Evolutionary conservation across 2,113 vertebrate species (phyloP).

Genomic region (Synodontis membranacea): DNA sequence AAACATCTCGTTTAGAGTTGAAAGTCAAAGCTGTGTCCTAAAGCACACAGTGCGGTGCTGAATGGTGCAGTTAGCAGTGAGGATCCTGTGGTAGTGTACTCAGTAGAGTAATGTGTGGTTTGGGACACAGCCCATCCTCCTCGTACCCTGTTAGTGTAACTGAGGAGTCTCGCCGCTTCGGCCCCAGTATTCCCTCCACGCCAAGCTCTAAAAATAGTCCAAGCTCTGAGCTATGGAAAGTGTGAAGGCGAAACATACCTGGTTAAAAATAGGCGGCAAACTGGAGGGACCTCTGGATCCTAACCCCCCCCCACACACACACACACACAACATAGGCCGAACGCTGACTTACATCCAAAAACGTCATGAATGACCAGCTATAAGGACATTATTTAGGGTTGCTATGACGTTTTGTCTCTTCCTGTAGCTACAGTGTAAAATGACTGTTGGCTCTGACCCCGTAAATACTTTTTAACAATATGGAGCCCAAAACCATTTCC

Average conservation of each 20-base stretch:
- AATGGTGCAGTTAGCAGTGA: neutral
- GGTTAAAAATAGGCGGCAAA: constrained; percentile 49
- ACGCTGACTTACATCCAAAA: neutral
- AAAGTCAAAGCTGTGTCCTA: neutral
- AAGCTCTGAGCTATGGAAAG: constrained; percentile 41
- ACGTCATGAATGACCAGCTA: neutral
- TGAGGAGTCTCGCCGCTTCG: neutral
- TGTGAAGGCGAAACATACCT: constrained; percentile 54
- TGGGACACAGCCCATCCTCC: neutral
- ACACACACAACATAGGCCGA: no score
- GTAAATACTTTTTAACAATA: neutral
- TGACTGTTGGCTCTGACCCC: neutral
- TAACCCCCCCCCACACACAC: neutral
- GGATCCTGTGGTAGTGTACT: neutral
- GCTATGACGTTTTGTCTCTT: neutral
- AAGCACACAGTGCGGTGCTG: neutral
- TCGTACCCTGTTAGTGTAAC: neutral
- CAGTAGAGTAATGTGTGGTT: neutral
- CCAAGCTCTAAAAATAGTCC: constrained; percentile 40
- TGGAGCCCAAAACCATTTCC: neutral
- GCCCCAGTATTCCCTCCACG: neutral
- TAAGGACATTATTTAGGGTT: neutral
- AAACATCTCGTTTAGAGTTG: neutral
- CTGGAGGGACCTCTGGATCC: neutral
- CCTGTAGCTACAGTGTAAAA: neutral